Evolutionary conservation across 2,113 vertebrate genomes (phyloP), one percentile per base, ranked within the genome.

Genomic region (Pionites leucogaster): DNA sequence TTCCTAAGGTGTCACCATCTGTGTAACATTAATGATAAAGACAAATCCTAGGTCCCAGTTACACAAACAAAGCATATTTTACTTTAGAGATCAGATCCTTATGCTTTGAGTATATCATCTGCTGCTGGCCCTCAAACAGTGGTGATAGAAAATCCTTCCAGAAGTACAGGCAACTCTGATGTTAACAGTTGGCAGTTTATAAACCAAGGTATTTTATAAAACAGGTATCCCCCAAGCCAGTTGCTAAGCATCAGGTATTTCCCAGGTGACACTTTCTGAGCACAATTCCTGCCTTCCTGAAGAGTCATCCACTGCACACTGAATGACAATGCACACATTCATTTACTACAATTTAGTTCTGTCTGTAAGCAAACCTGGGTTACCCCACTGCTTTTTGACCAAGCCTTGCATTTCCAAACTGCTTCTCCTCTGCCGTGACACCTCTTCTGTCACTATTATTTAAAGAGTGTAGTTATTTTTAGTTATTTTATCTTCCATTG

Each of bases 1-100:
- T 92, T 94, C 84, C 95, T 85, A 75, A 24, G 52, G 55, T 93
- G 85, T 82, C 88, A 76, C 81, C 89, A 91, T 77, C 80, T 95
- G 86, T 5, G 2, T 42, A 70, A 77, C 31, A 88, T 83, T 86
- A 96, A 44, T 24, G 59, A 80, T 46, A n/a, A 86, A 81, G 80
- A 69, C 35, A 69, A 24, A 91, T 86, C 37, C 44, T 57, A 82
- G 25, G 64, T 88, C 53, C 31, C 22, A 13, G 52, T 91, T 76
- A 47, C 8, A 74, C 8, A 91, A 84, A 87, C 46, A 87, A 67
- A 94, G 29, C 6, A 29, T 41, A 49, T 63, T 86, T 96, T 23
- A 82, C 47, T 68, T 82, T 13, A 71, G 57, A 44, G 18, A 60
- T 79, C 47, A 82, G 55, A 50, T 74, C 69, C 31, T 89, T 28